Base-by-base conservation (phyloP, 1,140 invertebrate genomes). In the Ceratina calcarata region DNA sequence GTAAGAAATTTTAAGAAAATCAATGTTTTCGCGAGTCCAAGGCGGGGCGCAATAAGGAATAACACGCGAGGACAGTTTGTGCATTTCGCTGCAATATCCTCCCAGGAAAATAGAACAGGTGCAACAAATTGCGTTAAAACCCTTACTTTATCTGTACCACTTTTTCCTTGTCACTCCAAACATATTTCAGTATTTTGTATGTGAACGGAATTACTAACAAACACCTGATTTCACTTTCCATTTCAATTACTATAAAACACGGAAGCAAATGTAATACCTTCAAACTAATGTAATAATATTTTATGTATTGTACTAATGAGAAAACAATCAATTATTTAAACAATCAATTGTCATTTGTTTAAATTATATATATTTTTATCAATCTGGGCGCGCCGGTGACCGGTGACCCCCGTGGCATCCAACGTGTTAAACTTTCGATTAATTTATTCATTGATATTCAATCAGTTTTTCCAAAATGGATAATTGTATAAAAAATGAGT, bases 11-110 rank as follows among this genome's bases (percentile, higher is more conserved):
- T 67, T 4, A 7, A 12, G 74, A 27, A 68, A 85, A 75, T 82
- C 74, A 16, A 84, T 84, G 51, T 55, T 84, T 82, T 68, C 66
- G 45, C 57, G 10, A 66, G 74, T 60, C 66, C n/a, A 64, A 53
- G 13, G 74, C 45, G n/a, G 66, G 22, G 10, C 49, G 24, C 58
- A 62, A 37, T n/a, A 51, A 71, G n/a, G 65, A 61, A 22, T 62
- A 68, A 20, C 78, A 81, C 64, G 60, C 58, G 69, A 81, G 27
- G 58, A 65, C 51, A 57, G 57, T 18, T 64, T 55, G 32, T 55
- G 37, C 62, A 70, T 78, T 80, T 68, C 73, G 57, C 27, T 62
- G 70, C 58, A 71, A 77, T 77, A 84, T 77, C 51, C 45, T 51
- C 15, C 13, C 60, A 57, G 51, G 24, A 69, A 70, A 32, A 62